A percentile compares a stretch with the other conserved stretches of the same genome.
Conservation (phyloP, 2,113 vertebrate genomes). For the Lichenostomus cassidix region DNA sequence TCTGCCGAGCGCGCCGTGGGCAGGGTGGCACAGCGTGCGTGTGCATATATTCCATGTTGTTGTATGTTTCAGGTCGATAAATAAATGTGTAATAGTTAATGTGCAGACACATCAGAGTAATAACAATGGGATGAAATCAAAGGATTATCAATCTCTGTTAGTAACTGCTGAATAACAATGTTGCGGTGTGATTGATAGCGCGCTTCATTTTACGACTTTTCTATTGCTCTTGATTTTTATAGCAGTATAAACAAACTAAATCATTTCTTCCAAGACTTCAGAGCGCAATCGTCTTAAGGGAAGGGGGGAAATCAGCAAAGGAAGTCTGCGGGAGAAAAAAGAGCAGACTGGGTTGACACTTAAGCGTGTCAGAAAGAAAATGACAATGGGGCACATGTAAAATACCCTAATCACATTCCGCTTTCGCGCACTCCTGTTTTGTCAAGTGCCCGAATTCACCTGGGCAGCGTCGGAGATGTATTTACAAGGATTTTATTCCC, state of each 20-base stretch:
- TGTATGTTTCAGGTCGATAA: constrained; percentile 75
- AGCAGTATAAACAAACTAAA: constrained; percentile 92
- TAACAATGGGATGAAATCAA: constrained; percentile 84
- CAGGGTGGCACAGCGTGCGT: background rate
- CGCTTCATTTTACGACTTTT: constrained; percentile 93
- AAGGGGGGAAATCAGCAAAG: background rate
- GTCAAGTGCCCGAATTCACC: constrained; percentile 64
- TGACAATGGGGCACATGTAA: constrained; percentile 19
- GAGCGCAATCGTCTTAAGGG: constrained; percentile 63
- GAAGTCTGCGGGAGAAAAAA: background rate
- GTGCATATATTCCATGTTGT: constrained; percentile 43
- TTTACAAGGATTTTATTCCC: constrained; percentile 72
- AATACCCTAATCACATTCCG: background rate
- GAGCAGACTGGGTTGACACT: background rate
- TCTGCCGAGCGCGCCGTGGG: background rate
- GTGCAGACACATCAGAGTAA: constrained; percentile 79
- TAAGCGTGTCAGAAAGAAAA: constrained; percentile 13
- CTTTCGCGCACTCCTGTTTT: constrained; percentile 3
- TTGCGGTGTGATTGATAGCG: constrained; percentile 87
- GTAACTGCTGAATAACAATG: constrained; percentile 79
- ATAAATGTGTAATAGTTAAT: constrained; percentile 81
- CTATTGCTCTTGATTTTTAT: constrained; percentile 89
- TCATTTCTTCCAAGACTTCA: constrained; percentile 81
- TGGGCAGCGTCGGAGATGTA: constrained; percentile 56
- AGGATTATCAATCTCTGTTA: constrained; percentile 85